Evolutionary conservation across 2,797 vertebrate genomes (phyloP).

Genomic region (Peromyscus nudipes): DNA sequence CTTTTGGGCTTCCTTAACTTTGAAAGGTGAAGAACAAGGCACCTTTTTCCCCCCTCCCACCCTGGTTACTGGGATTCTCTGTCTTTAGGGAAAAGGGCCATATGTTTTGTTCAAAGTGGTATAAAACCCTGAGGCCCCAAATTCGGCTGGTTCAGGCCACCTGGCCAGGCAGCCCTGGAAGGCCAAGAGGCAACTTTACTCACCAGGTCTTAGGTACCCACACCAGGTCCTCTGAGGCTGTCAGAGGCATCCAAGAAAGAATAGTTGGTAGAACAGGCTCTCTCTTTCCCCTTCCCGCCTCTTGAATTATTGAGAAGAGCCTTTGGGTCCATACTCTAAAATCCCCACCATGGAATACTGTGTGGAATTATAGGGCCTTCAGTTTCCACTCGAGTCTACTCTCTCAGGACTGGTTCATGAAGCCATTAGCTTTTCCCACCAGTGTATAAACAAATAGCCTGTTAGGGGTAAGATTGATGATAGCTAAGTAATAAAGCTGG

Average conservation of each 20-base stretch:
- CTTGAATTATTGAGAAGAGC: neutral
- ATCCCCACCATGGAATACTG: neutral
- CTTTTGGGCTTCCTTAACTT: neutral
- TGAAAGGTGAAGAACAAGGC: neutral
- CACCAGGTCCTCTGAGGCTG: neutral
- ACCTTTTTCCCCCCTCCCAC: neutral
- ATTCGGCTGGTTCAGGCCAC: neutral
- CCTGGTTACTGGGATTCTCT: neutral
- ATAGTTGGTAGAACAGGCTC: neutral
- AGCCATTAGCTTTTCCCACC: constrained; percentile 93
- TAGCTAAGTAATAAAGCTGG: constrained; percentile 90
- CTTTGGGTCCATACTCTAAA: neutral
- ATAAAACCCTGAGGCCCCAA: neutral
- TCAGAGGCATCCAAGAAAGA: neutral
- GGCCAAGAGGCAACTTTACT: neutral
- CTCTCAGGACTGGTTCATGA: constrained; percentile 89
- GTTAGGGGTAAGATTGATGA: constrained; percentile 95
- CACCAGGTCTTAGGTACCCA: neutral
- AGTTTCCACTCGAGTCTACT: constrained; percentile 33
- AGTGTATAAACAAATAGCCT: constrained; percentile 96
- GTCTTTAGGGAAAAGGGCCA: neutral
- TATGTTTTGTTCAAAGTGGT: constrained; percentile 47
- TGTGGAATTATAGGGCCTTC: neutral
- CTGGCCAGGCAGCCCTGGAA: neutral
- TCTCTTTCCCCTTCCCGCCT: neutral